Base-by-base conservation (phyloP, 2,113 vertebrate species). In the Ammodytes dubius region DNA sequence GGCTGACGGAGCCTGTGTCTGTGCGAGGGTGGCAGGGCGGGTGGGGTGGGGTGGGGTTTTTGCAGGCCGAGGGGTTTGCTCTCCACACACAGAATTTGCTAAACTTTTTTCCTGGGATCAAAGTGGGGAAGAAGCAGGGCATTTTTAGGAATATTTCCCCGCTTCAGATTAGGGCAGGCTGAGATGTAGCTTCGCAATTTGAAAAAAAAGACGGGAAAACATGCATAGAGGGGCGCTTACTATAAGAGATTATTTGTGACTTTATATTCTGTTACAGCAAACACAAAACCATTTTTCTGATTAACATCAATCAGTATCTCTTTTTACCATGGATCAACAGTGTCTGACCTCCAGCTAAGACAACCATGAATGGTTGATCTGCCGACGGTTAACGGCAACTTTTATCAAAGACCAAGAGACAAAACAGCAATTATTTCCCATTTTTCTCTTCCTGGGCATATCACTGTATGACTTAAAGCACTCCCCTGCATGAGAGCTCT, bases 21-120 rank as follows among this genome's bases (percentile, higher is more conserved):
- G 81, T 86, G 73, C 42, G 53, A 83, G 76, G 75, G 68, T 76
- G 83, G 70, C 11, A n/a, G 59, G 46, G 13, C 42, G 46, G 40
- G 42, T 35, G 42, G 14, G 8, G 10, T 10, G 6, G 54, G 37
- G 0, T 43, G 45, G 8, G 49, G 4, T 8, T 27, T 27, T 27
- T 40, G 40, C 39, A 47, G 43, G 40, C 49, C 49, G 65, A 82
- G 71, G 70, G 85, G 45, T 27, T 27, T 57, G 52, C 73, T 68
- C 94, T 95, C 91, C 88, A 93, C 92, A 91, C 92, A 89, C 84
- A 90, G 64, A 84, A 94, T 96, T 93, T 93, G 92, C 88, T 92
- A 95, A 97, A 96, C 91, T 95, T 96, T 27, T 27, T 27, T 94
- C 89, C 79, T 74, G 74, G 94, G 95, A 97, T 97, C 95, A 97